Evolutionary conservation across 2,888 invertebrate genomes (phyloP).

Genomic region (Cylindroiulus punctatus): DNA sequence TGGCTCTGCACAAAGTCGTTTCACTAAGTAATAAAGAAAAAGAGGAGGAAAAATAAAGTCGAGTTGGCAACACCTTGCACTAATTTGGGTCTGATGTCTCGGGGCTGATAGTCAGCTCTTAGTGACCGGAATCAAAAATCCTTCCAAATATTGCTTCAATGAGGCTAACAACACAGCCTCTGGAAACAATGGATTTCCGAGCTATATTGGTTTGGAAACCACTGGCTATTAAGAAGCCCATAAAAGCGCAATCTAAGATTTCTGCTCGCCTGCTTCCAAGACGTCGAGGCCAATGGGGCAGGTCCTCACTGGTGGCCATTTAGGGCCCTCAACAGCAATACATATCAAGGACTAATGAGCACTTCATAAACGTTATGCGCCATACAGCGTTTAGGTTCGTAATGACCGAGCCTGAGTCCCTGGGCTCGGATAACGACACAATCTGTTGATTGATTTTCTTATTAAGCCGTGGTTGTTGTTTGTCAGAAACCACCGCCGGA

Average conservation of each 20-base stretch:
- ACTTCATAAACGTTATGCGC: slow-evolving; percentile 33
- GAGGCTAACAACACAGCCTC: not conserved
- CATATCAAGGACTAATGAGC: slow-evolving; percentile 45
- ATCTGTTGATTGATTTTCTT: slow-evolving; percentile 30
- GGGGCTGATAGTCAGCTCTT: not conserved
- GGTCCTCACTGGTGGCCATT: not conserved
- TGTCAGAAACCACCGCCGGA: not conserved
- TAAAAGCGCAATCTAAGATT: slow-evolving; percentile 41
- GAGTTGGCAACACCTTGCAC: slow-evolving; percentile 23
- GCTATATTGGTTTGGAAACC: slow-evolving; percentile 40
- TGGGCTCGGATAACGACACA: not conserved
- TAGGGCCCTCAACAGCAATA: not conserved
- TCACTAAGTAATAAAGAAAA: slow-evolving; percentile 25
- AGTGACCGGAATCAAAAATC: not conserved
- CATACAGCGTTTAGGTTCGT: slow-evolving; percentile 9
- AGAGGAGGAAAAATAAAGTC: slow-evolving; percentile 17
- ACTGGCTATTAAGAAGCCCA: not conserved
- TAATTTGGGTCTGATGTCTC: not conserved
- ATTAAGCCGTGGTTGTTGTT: slow-evolving; percentile 27
- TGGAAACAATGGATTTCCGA: slow-evolving; percentile 40
- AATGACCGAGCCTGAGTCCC: slow-evolving; percentile 31
- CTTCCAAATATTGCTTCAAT: slow-evolving; percentile 7
- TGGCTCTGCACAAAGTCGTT: not conserved
- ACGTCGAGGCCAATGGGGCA: not conserved
- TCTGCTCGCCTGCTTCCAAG: not conserved